Percentiles rank a stretch among this genome's conserved stretches.
Evolutionary conservation across 2,888 invertebrate species (phyloP).

Genomic region (Drosophila neutralis): DNA sequence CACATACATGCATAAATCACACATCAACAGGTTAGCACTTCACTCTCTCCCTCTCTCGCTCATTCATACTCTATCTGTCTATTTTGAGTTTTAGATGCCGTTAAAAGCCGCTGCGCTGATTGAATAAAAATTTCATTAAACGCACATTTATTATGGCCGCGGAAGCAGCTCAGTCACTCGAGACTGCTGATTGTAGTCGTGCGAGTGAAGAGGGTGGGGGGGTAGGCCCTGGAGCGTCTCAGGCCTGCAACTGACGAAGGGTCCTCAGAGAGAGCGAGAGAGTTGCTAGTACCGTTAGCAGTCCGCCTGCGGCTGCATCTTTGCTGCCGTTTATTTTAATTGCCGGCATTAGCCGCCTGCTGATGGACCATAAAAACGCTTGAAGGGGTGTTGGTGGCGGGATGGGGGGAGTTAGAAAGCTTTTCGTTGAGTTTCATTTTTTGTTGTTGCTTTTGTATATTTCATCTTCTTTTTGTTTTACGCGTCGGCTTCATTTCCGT

Average conservation of each 20-base stretch:
- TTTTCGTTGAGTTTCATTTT: slow-evolving; percentile 22
- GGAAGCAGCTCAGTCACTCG: slow-evolving; percentile 28
- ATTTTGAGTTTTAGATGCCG: slow-evolving; percentile 15
- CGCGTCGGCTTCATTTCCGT: slow-evolving; percentile 67
- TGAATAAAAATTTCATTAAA: slow-evolving; percentile 79
- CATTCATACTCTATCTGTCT: background rate
- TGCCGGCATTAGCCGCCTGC: slow-evolving; percentile 71
- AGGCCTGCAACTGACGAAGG: slow-evolving; percentile 15
- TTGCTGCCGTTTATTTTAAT: slow-evolving; percentile 76
- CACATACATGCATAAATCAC: slow-evolving; percentile 7
- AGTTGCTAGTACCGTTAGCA: background rate
- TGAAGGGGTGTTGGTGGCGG: background rate
- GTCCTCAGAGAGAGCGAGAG: background rate
- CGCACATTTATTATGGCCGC: slow-evolving; percentile 61
- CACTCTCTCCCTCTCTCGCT: background rate
- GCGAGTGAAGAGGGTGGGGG: background rate
- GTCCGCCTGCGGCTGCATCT: slow-evolving; percentile 22
- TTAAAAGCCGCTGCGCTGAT: slow-evolving; percentile 58
- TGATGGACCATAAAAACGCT: slow-evolving; percentile 75
- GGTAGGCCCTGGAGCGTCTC: background rate
- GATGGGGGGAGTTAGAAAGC: slow-evolving; percentile 14
- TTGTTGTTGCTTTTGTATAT: background rate
- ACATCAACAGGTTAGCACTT: slow-evolving; percentile 48
- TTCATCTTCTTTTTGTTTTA: slow-evolving; percentile 50
- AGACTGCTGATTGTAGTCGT: slow-evolving; percentile 19